Conservation (phyloP, 2,888 invertebrate species). For the Eudasyphora cyanicolor region DNA sequence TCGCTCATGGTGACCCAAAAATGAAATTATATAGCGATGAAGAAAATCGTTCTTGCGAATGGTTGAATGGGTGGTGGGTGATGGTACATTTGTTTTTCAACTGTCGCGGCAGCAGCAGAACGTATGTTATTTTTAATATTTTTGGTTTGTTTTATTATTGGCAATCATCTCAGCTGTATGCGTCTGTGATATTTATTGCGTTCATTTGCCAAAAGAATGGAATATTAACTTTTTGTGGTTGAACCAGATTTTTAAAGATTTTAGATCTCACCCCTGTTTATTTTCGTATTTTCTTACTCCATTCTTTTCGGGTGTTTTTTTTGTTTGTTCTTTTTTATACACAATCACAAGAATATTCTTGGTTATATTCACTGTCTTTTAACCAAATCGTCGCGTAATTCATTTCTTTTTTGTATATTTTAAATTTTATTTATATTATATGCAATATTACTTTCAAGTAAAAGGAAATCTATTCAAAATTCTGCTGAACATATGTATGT, state of each 20-base stretch:
- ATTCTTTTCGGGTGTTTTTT: slow-evolving; percentile 22
- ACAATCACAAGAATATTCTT: slow-evolving; percentile 40
- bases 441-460: not conserved
- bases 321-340: slow-evolving; percentile 25
- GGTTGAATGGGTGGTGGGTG: not conserved
- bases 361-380: slow-evolving; percentile 27
- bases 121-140: slow-evolving; percentile 33
- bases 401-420: no score
- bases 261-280: slow-evolving; percentile 52
- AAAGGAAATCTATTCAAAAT: no score
- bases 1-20: slow-evolving; percentile 57
- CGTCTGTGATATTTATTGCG: slow-evolving; percentile 21
- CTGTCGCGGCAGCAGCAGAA: not conserved
- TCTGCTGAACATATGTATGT: not conserved
- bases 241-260: slow-evolving; percentile 37
- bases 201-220: slow-evolving; percentile 45
- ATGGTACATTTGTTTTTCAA: not conserved
- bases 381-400: slow-evolving; percentile 22
- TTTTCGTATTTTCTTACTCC: slow-evolving; percentile 40
- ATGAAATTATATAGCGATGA: slow-evolving; percentile 25
- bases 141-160: slow-evolving; percentile 21
- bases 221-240: slow-evolving; percentile 30
- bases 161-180: slow-evolving; percentile 25
- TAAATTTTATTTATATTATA: not conserved
- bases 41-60: not conserved